phyloP scores from a whole-genome alignment of 1,140 invertebrate genomes.

The Drosophila rhopaloa region DNA sequence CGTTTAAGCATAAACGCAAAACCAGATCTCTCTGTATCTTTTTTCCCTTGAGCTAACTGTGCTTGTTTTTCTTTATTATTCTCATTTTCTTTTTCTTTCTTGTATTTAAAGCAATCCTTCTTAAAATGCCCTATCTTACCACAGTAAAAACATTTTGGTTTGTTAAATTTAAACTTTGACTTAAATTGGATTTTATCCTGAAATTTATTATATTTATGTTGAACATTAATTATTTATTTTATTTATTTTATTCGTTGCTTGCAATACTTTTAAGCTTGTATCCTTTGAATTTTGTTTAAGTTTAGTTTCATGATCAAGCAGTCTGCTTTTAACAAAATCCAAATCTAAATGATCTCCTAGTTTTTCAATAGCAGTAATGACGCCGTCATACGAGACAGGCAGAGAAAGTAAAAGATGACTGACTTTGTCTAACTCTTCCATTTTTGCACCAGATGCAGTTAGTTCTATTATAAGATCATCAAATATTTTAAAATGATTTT shows the following conservation, averaged over 20 bases:
- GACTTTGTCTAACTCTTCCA: slow-evolving; percentile 62
- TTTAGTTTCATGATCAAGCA: slow-evolving; percentile 83
- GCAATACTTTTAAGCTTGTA: slow-evolving; percentile 58
- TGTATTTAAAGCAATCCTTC: slow-evolving; percentile 3
- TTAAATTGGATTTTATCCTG: too few relatives aligned
- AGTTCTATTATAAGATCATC: slow-evolving; percentile 42
- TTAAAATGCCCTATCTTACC: not conserved
- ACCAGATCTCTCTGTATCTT: not conserved
- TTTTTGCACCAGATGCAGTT: slow-evolving; percentile 29
- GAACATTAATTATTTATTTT: too few relatives aligned
- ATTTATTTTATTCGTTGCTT: slow-evolving; percentile 7
- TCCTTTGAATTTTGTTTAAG: slow-evolving; percentile 54
- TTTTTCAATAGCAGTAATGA: slow-evolving; percentile 85
- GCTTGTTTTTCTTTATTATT: slow-evolving; percentile 1
- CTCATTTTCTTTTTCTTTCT: not conserved
- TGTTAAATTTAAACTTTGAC: too few relatives aligned
- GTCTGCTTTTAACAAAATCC: slow-evolving; percentile 76
- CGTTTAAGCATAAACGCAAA: slow-evolving; percentile 4
- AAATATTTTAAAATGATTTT: slow-evolving; percentile 54
- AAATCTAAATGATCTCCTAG: slow-evolving; percentile 62
- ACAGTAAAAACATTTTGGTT: not conserved
- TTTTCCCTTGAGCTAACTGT: not conserved
- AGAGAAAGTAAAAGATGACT: too few relatives aligned
- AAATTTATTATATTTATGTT: too few relatives aligned
- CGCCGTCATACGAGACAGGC: slow-evolving; percentile 44